phyloP scores from a whole-genome alignment of 2,113 vertebrate genomes.

The Micromys minutus region DNA sequence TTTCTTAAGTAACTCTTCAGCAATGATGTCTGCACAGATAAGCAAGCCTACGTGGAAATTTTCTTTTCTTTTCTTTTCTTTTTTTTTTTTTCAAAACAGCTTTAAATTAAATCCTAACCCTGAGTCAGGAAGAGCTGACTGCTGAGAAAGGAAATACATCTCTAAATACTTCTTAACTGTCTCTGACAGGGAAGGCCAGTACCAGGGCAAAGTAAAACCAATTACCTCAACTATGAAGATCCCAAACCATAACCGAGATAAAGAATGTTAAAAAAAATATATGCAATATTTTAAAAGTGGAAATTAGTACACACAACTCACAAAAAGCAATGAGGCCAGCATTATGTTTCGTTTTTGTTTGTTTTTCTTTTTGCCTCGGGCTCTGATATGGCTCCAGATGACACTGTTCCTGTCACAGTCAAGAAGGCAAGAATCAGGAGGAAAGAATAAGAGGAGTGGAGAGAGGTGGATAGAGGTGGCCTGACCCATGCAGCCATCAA shows the following conservation, averaged over 20 bases:
- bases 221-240: constrained; percentile 14
- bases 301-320: constrained; percentile 34
- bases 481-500: neutral
- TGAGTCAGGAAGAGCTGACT: neutral
- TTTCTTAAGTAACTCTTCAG: neutral
- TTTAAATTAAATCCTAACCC: constrained; percentile 43
- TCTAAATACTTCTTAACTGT: neutral
- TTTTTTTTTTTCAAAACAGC: neutral
- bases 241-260: constrained; percentile 36
- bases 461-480: neutral
- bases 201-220: neutral
- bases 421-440: neutral
- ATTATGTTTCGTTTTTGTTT: neutral
- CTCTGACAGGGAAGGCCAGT: neutral
- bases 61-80: neutral
- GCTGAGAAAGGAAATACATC: neutral
- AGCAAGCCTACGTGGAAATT: neutral
- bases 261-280: constrained; percentile 48
- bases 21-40: neutral
- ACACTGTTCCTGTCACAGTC: neutral
- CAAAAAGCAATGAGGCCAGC: neutral
- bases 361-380: neutral
- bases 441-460: neutral
- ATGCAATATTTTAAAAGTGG: constrained; percentile 49
- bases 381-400: neutral